These are phyloP conservation scores for Euborellia annulipes DNA, from an alignment of 1,140 invertebrate genomes.

Conservation along the genomic window DNA sequence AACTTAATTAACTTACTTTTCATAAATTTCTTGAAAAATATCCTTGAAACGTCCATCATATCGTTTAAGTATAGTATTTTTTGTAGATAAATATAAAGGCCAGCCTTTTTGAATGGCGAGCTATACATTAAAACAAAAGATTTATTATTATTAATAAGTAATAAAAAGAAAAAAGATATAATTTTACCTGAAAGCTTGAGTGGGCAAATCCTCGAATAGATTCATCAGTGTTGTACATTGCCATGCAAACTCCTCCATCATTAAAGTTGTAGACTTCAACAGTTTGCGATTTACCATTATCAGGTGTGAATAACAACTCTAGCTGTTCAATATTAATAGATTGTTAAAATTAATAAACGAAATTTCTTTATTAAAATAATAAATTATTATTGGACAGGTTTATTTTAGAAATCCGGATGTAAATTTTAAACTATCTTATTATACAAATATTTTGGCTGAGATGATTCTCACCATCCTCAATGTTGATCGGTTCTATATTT, in stretches of 20 bases:
- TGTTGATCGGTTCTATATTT: no score
- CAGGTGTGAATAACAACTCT: slow-evolving; percentile 47
- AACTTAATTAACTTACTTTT: slow-evolving; percentile 45
- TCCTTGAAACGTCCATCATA: slow-evolving; percentile 90
- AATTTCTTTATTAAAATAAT: no score
- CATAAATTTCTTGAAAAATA: slow-evolving; percentile 79
- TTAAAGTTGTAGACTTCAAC: slow-evolving; percentile 56
- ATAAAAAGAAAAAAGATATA: neutral
- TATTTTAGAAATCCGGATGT: no score
- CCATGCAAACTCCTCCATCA: slow-evolving; percentile 56
- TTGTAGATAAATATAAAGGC: slow-evolving; percentile 76
- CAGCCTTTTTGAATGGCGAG: slow-evolving; percentile 66
- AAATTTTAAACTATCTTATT: no score
- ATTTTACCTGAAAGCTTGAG: slow-evolving; percentile 53
- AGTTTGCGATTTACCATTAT: slow-evolving; percentile 36
- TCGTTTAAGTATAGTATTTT: slow-evolving; percentile 80
- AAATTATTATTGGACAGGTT: no score
- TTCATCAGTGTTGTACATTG: slow-evolving; percentile 84
- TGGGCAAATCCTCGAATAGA: slow-evolving; percentile 70
- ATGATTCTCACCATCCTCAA: no score
- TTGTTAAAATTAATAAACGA: no score
- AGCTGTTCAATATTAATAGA: slow-evolving; percentile 31
- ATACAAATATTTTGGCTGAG: no score
- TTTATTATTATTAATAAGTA: neutral
- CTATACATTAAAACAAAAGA: slow-evolving; percentile 19